Conservation (phyloP, 2,888 invertebrate genomes). For the Folsomia manolachei region DNA sequence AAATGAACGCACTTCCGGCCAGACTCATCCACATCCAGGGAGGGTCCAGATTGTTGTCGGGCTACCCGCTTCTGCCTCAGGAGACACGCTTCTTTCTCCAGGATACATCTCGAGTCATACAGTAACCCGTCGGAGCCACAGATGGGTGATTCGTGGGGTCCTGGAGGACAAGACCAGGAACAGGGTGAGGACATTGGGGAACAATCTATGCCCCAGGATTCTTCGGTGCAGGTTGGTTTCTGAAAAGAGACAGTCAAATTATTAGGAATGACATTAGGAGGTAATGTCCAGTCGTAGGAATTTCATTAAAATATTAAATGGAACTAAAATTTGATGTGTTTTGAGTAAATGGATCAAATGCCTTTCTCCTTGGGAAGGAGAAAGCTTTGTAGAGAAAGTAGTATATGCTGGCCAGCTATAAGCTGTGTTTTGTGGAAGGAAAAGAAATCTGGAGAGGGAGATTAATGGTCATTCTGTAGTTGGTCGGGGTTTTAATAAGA, state of each 20-base stretch:
- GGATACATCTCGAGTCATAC: background rate
- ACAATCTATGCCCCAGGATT: background rate
- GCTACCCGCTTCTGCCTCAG: too few relatives aligned
- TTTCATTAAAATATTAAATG: too few relatives aligned
- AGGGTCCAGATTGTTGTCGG: background rate
- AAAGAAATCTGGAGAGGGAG: too few relatives aligned
- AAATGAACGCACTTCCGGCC: constrained; percentile 2
- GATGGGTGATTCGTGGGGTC: background rate
- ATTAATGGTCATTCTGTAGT: constrained; percentile 1
- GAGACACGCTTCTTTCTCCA: background rate
- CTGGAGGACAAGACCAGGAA: background rate
- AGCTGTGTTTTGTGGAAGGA: too few relatives aligned
- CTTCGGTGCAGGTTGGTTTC: background rate
- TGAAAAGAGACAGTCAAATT: too few relatives aligned
- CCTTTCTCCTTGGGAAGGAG: too few relatives aligned
- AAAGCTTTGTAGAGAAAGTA: too few relatives aligned
- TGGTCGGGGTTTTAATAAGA: background rate
- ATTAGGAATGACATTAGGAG: too few relatives aligned
- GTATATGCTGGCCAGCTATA: too few relatives aligned
- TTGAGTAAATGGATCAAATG: too few relatives aligned
- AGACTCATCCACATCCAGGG: background rate
- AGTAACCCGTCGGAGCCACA: background rate
- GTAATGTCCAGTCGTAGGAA: too few relatives aligned
- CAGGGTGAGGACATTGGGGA: background rate
- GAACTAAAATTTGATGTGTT: too few relatives aligned